Base-by-base conservation (phyloP, 53 echinoderm and acorn worm genomes). In the Antedon mediterranea region DNA sequence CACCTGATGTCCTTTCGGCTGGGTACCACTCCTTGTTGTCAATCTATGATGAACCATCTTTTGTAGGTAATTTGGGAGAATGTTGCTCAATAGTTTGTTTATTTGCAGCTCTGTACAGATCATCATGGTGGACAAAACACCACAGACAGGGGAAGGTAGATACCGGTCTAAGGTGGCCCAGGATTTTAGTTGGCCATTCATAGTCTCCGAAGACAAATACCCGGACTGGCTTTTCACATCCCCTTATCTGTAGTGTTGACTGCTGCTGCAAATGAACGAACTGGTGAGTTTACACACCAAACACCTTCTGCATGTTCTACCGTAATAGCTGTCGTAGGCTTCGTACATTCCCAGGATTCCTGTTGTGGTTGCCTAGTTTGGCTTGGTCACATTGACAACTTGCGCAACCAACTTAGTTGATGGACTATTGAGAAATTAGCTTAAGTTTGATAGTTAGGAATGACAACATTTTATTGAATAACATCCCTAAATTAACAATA, bases 291-390 rank as follows among this genome's bases (percentile, higher is more conserved):
- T 30, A 79, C 18, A 33, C 6, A 0, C 31, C 30, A 26, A 81
- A 81, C 32, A 79, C 42, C n/a, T 33, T 72, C 0, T 28, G 15
- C 3, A 79, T 34, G 29, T 78, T 78, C n/a, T n/a, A n/a, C n/a
- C n/a, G 9, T 34, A 32, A 26, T 30, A 28, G 71, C 30, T 57
- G 30, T 81, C 81, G 28, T 43, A 74, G 5, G 81, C 81, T 71
- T 81, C 81, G 30, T 74, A 81, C 37, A 81, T 74, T 6, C 34
- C 74, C 41, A 81, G 29, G 27, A 81, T 28, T 14, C 81, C 33
- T 44, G 79, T 79, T 23, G 33, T 71, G 7, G 57, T 33, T 28
- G 79, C 7, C n/a, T 72, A 70, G 71, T 79, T 79, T 0, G 34
- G 42, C 29, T 30, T 41, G 30, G 30, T 27, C 5, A 71, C 29